These are phyloP conservation scores for Melopsittacus undulatus DNA, from an alignment of 2,797 vertebrate genomes.

Conservation along the genomic window DNA sequence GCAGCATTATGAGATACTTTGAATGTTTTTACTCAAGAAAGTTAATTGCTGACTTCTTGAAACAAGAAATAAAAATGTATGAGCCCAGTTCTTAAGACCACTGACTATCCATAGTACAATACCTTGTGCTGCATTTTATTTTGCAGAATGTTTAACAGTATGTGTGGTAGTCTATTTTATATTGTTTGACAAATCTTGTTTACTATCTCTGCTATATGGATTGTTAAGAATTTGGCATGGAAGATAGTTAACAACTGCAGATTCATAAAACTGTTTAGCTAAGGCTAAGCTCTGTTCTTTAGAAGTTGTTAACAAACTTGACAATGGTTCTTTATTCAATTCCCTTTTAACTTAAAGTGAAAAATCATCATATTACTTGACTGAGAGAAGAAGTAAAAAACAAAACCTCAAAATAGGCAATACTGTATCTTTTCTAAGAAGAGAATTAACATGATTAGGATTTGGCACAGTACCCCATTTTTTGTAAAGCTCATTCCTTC, in stretches of 20 bases:
- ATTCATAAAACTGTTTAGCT: neutral
- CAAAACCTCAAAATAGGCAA: neutral
- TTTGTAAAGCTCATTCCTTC: neutral
- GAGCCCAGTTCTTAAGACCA: conserved; percentile 52
- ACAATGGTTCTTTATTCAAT: neutral
- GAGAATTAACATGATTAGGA: neutral
- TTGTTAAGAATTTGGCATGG: conserved; percentile 1
- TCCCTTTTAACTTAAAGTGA: neutral
- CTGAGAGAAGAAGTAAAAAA: neutral
- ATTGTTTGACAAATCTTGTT: conserved; percentile 20
- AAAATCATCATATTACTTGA: neutral
- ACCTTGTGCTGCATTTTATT: conserved; percentile 55
- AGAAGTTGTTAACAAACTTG: neutral
- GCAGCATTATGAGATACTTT: conserved; percentile 53
- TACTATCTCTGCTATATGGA: conserved; percentile 28
- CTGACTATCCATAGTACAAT: conserved; percentile 41
- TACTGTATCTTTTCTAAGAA: neutral
- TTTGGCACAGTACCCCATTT: neutral
- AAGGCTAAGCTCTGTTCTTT: neutral
- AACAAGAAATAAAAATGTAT: conserved; percentile 65
- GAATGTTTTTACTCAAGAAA: conserved; percentile 62
- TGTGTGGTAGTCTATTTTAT: neutral
- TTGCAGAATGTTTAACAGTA: conserved; percentile 44
- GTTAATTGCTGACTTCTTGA: conserved; percentile 67
- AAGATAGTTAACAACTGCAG: neutral